Percentiles rank a stretch among this genome's conserved stretches.
Evolutionary conservation across 2,797 vertebrate genomes (phyloP).

Genomic region (Cossypha polioptera): DNA sequence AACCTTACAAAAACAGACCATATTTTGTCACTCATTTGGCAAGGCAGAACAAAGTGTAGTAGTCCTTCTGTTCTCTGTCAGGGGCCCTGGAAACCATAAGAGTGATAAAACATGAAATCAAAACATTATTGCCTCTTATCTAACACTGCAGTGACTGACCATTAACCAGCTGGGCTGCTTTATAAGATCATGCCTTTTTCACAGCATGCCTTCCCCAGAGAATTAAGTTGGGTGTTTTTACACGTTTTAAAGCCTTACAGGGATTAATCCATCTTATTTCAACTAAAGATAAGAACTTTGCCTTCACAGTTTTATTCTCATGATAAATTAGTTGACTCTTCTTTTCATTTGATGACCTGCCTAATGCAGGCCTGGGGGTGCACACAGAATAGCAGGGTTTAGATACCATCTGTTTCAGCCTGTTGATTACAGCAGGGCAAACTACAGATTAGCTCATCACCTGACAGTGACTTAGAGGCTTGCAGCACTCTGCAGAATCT

Average conservation of each 20-base stretch:
- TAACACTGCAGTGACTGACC: background rate
- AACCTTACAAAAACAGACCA: background rate
- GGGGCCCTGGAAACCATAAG: background rate
- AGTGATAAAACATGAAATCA: background rate
- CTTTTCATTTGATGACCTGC: background rate
- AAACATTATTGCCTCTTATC: background rate
- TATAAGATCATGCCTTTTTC: background rate
- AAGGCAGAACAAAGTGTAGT: background rate
- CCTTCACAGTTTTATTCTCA: background rate
- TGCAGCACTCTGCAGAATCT: background rate
- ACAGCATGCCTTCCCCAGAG: background rate
- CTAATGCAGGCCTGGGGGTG: background rate
- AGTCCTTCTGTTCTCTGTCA: background rate
- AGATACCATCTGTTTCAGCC: conserved; percentile 12
- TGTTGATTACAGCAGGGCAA: background rate
- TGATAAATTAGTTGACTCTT: background rate
- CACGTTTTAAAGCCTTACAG: background rate
- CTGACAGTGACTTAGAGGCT: background rate
- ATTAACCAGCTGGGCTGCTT: background rate
- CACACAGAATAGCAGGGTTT: background rate
- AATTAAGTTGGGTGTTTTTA: background rate
- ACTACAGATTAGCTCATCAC: background rate
- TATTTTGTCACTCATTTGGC: background rate
- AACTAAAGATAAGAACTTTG: background rate
- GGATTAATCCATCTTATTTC: background rate